Base-by-base conservation (phyloP, 2,113 vertebrate genomes). In the Alces alces region DNA sequence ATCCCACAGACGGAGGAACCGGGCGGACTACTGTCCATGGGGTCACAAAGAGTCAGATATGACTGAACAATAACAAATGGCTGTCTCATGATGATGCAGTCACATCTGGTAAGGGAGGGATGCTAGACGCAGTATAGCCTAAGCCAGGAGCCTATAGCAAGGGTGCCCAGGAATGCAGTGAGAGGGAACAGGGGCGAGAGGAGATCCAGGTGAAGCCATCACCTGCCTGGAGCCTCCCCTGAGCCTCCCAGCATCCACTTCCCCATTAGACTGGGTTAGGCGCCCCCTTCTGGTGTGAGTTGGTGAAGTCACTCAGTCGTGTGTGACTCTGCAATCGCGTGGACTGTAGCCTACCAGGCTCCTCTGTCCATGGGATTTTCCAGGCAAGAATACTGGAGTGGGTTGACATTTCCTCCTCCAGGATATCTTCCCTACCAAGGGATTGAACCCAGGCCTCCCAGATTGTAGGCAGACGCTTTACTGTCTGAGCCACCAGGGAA, bases 111-210 rank as follows among this genome's bases (percentile, higher is more conserved):
- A 5, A 70, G 23, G 64, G 64, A 36, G 45, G 50, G 6, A 28
- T 36, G 45, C n/a, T 7, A 86, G 87, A n/a, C 11, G 0, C 3
- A 50, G 3, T 0, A 3, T 0, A 55, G 43, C 28, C 47, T 54
- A 12, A 78, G 6, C 9, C 89, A 73, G 66, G 36, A 33, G 39
- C 4, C 0, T 27, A 9, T 7, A 13, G 80, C 33, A 6, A 2
- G 8, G 28, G 6, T 10, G 30, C 21, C 13, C 28, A 27, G 36
- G 9, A 60, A 50, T 30, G 55, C 73, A 45, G 10, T 0, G 36
- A 86, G 25, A 28, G 3, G 36, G 8, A 43, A 27, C 3, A 15
- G 16, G 0, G 3, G 4, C 30, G 16, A 27, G 66, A 45, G 30
- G 33, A 52, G 47, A 58, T 39, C 4, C 21, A 3, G 30, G 60